phyloP scores from a whole-genome alignment of 2,888 invertebrate genomes.

The Nephrotoma appendiculata region DNA sequence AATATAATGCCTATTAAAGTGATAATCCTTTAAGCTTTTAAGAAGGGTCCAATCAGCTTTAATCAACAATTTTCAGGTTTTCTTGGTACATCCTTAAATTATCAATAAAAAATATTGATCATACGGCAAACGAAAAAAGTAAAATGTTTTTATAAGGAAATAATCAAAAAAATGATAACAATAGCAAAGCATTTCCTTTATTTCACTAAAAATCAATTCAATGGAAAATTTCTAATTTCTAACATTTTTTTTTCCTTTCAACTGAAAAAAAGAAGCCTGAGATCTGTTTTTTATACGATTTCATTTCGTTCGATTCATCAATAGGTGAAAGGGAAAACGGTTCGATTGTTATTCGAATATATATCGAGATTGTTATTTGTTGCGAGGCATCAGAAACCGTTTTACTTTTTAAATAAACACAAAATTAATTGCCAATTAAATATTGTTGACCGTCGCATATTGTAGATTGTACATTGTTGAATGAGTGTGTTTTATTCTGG shows the following conservation, averaged over 20 bases:
- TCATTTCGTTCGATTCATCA: not conserved
- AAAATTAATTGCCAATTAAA: not conserved
- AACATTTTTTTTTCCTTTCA: not conserved
- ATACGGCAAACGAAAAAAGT: not conserved
- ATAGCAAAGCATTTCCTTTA: not conserved
- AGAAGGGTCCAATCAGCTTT: not conserved
- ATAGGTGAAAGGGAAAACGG: not conserved
- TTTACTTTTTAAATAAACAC: not conserved
- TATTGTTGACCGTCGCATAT: not conserved
- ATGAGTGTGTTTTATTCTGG: not conserved
- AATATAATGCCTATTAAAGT: not conserved
- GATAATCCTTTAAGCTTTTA: not conserved
- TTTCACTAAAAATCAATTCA: not conserved
- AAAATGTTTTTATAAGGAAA: not conserved
- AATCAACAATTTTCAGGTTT: not conserved
- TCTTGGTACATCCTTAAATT: not conserved
- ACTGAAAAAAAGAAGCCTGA: not conserved
- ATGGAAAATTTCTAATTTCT: not conserved
- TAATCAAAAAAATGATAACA: not conserved
- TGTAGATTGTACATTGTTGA: not conserved
- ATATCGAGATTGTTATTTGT: not conserved
- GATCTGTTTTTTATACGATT: not conserved
- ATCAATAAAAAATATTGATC: not conserved
- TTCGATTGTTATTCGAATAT: not conserved
- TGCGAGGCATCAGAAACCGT: not conserved